Evolutionary conservation across 2,888 invertebrate genomes (phyloP).

Genomic region (Micropterix aruncella): DNA sequence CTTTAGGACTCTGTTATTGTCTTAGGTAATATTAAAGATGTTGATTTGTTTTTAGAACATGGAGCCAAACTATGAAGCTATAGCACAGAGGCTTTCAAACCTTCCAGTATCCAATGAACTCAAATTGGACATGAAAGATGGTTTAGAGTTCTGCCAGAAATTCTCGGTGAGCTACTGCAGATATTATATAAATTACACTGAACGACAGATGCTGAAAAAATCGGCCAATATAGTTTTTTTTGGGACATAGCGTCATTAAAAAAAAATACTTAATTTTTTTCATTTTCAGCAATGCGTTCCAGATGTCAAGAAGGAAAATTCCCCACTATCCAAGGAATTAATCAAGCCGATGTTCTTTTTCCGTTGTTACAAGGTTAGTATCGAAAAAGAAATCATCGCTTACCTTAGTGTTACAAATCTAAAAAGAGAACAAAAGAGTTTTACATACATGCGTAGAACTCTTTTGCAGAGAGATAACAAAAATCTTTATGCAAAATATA

Average conservation of each 20-base stretch:
- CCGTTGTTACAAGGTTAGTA: conserved; percentile 49
- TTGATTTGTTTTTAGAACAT: conserved; percentile 34
- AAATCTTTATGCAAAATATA: too few relatives aligned
- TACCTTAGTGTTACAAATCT: too few relatives aligned
- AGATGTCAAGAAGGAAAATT: conserved; percentile 45
- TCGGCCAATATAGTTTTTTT: neutral
- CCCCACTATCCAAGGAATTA: conserved; percentile 47
- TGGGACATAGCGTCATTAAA: neutral
- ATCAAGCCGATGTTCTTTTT: conserved; percentile 59
- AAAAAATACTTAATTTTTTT: too few relatives aligned
- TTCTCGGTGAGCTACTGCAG: conserved; percentile 39
- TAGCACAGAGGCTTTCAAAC: conserved; percentile 43
- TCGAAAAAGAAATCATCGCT: conserved; percentile 4
- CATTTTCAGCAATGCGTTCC: conserved; percentile 55
- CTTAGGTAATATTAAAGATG: too few relatives aligned
- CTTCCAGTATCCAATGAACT: conserved; percentile 46
- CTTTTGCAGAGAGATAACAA: too few relatives aligned
- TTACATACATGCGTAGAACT: too few relatives aligned
- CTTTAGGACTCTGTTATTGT: too few relatives aligned
- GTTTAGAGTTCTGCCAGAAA: conserved; percentile 51
- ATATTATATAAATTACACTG: neutral
- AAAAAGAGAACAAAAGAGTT: too few relatives aligned
- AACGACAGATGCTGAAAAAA: too few relatives aligned
- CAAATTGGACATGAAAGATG: conserved; percentile 50
- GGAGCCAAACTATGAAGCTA: conserved; percentile 51